These are phyloP conservation scores for Phaonia tiefii DNA, from an alignment of 2,888 invertebrate species.

Conservation along the genomic window DNA sequence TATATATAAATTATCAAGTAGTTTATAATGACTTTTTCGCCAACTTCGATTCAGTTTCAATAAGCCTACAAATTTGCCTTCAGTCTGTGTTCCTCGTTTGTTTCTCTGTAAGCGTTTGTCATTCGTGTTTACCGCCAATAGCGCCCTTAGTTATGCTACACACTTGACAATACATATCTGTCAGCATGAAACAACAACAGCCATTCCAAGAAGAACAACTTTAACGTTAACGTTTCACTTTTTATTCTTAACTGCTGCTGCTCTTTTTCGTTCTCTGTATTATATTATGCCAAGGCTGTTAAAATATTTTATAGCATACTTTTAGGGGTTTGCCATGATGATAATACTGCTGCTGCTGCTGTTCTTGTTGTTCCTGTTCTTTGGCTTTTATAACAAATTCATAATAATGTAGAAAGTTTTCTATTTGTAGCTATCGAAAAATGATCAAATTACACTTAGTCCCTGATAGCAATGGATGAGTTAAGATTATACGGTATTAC, in stretches of 20 bases:
- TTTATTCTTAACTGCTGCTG: constrained; percentile 1
- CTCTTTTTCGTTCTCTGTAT: neutral
- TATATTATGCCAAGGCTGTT: constrained; percentile 22
- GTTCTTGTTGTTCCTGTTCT: neutral
- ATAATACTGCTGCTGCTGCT: neutral
- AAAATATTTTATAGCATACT: constrained; percentile 38
- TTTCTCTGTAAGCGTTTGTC: neutral
- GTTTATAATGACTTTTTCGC: no score
- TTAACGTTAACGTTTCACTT: constrained; percentile 34
- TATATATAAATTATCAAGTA: no score
- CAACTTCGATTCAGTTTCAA: no score
- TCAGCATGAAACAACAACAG: neutral
- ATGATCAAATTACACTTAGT: constrained; percentile 53
- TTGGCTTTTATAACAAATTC: constrained; percentile 21
- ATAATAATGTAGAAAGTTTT: constrained; percentile 10
- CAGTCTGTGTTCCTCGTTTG: no score
- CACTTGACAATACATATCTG: constrained; percentile 15
- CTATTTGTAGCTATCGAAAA: constrained; percentile 36
- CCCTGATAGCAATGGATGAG: constrained; percentile 48
- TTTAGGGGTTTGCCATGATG: constrained; percentile 16
- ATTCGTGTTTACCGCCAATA: neutral
- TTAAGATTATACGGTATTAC: constrained; percentile 47
- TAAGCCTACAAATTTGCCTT: no score
- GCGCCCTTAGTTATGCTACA: constrained; percentile 1
- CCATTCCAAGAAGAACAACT: neutral